Conservation (phyloP, 2,113 vertebrate genomes). For the Sylvia atricapilla region DNA sequence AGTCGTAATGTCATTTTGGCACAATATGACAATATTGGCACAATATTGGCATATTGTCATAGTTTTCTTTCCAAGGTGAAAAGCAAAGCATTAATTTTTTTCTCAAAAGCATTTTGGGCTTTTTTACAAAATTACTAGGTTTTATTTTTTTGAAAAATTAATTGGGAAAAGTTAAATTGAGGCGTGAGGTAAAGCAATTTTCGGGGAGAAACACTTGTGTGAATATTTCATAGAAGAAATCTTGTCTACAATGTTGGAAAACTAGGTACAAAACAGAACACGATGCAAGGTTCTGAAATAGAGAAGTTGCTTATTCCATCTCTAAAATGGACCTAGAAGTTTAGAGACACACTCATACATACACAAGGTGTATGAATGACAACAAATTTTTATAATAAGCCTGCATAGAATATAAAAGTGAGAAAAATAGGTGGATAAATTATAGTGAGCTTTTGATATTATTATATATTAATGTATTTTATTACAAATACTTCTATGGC, state of each 20-base stretch:
- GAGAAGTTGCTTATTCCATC: neutral
- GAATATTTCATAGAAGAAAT: neutral
- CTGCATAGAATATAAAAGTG: neutral
- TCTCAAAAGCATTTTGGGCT: neutral
- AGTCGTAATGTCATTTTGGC: no score
- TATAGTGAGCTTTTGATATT: conserved; percentile 10
- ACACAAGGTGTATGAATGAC: neutral
- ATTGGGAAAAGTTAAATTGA: neutral
- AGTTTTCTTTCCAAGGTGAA: neutral
- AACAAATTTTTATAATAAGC: neutral
- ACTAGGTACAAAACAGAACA: neutral
- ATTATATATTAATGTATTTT: neutral
- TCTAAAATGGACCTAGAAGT: neutral
- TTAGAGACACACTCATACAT: neutral
- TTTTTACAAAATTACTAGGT: neutral
- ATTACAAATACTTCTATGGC: conserved; percentile 6
- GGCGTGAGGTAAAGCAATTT: neutral
- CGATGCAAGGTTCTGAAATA: neutral
- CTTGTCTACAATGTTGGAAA: neutral
- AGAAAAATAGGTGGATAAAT: conserved; percentile 24
- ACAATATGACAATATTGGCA: no score
- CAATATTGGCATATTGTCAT: neutral
- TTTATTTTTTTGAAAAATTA: neutral
- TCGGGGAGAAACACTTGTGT: neutral
- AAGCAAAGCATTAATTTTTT: neutral